Percentiles rank a stretch among this genome's conserved stretches.
Conservation (phyloP, 1,140 invertebrate species). For the Drosophila pandora region DNA sequence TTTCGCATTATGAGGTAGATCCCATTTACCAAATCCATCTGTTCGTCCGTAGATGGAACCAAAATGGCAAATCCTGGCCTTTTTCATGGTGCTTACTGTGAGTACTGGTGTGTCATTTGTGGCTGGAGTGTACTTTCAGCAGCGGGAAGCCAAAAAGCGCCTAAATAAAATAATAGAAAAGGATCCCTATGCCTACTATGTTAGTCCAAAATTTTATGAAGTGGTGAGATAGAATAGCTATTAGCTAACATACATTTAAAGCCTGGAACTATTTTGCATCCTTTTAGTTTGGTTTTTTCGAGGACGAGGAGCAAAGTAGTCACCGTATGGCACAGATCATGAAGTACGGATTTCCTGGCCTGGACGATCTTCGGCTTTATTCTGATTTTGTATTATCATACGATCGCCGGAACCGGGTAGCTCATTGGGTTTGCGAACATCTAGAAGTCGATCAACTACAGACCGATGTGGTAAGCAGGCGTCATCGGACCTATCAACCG, state of each 20-base stretch:
- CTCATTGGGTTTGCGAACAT: conserved; percentile 99
- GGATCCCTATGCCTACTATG: conserved; percentile 72
- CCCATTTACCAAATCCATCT: neutral
- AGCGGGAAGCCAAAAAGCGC: conserved; percentile 35
- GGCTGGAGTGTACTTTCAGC: conserved; percentile 63
- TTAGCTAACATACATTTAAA: neutral
- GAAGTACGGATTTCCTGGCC: conserved; percentile 96
- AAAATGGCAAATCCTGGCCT: conserved; percentile 43
- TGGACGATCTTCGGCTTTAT: conserved; percentile 93
- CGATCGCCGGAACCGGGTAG: conserved; percentile 93
- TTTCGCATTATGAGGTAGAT: neutral
- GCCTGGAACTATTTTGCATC: neutral
- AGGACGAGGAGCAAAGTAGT: neutral
- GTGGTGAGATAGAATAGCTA: conserved; percentile 38
- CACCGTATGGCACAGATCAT: conserved; percentile 89
- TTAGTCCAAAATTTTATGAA: conserved; percentile 58
- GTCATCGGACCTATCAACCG: conserved; percentile 90
- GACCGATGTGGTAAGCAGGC: conserved; percentile 85
- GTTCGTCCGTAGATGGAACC: conserved; percentile 17
- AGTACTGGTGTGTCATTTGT: conserved; percentile 40
- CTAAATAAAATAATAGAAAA: conserved; percentile 48
- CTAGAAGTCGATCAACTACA: conserved; percentile 85
- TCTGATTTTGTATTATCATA: conserved; percentile 97
- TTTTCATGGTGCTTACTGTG: conserved; percentile 38
- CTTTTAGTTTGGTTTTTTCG: conserved; percentile 51